Evolutionary conservation across 2,797 vertebrate species (phyloP), one percentile per base, ranked within the genome.

Genomic region (Valencia hispanica): DNA sequence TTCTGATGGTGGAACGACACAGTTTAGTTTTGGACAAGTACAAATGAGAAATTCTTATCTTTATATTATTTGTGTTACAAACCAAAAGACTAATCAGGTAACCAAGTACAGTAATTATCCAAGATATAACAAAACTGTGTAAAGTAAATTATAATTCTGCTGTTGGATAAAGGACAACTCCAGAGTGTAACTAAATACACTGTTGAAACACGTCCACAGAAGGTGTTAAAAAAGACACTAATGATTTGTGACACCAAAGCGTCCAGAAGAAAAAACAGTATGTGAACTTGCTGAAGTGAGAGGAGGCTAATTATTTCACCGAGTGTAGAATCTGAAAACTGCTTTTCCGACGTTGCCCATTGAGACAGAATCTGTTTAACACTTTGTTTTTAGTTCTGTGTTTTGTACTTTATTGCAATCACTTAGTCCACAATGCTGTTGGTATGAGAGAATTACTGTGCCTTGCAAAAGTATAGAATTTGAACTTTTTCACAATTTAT

Each of bases 221-320:
- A 8, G 41, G n/a, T 45, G 66, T 45, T 47, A 45, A 45, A 68
- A 68, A 25, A 45, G 41, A 68, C 66, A 30, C 41, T 47, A n/a
- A 68, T 68, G 66, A 43, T 45, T 68, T 68, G 41, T 47, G 66
- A 68, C 25, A 43, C 41, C 66, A 68, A 68, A 63, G 9, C 8
- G 41, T 43, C 66, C 25, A 45, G 25, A 45, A 45, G 17, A 45
- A 45, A 27, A 47, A 47, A 63, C 61, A 61, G 34, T 63, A 63
- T 63, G 32, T 63, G 66, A 68, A 68, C 25, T 68, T 47, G 41
- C 66, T 68, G 41, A 68, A 68, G 66, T 68, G 41, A 68, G 39
- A 47, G 47, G 39, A 47, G 41, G 66, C 14, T 68, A 47, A 47
- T 68, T 68, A 27, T 68, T 68, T 68, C 43, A 69, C 45, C 0